Percentiles rank a stretch among this genome's conserved stretches.
phyloP scores from a whole-genome alignment of 2,888 invertebrate genomes.

The Cinara cedri region DNA sequence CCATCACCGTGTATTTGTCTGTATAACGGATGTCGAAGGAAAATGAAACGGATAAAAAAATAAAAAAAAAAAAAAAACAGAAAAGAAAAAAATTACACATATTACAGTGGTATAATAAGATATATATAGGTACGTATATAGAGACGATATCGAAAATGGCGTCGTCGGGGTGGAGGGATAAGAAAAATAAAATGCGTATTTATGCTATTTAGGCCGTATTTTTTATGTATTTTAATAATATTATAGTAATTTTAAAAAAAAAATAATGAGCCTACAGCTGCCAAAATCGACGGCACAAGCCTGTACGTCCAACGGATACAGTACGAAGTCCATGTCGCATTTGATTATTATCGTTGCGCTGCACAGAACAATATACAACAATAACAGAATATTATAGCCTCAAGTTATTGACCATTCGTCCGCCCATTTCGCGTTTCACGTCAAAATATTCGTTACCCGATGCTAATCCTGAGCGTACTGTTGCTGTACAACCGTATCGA shows the following conservation, averaged over 20 bases:
- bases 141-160: not conserved
- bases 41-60: not conserved
- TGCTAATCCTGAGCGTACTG: conserved; percentile 71
- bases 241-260: conserved; percentile 9
- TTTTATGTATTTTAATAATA: too few relatives aligned
- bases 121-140: not conserved
- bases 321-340: conserved; percentile 72
- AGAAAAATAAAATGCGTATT: not conserved
- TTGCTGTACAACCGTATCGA: conserved; percentile 69
- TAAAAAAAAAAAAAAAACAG: not conserved
- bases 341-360: conserved; percentile 72
- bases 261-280: conserved; percentile 67
- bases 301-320: conserved; percentile 71
- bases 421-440: not conserved
- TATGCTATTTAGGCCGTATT: not conserved
- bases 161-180: not conserved
- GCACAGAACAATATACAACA: conserved; percentile 58
- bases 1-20: conserved; percentile 70
- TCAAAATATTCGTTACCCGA: conserved; percentile 66
- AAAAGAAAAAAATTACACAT: not conserved
- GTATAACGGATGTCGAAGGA: too few relatives aligned
- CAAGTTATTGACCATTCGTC: not conserved
- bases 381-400: too few relatives aligned
- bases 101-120: not conserved
- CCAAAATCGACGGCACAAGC: conserved; percentile 71